Evolutionary conservation across 30 jellyfish, hydroid and myxozoan species (phyloP), one percentile per base, ranked within the genome.

Genomic region (Chrysaora quinquecirrha): DNA sequence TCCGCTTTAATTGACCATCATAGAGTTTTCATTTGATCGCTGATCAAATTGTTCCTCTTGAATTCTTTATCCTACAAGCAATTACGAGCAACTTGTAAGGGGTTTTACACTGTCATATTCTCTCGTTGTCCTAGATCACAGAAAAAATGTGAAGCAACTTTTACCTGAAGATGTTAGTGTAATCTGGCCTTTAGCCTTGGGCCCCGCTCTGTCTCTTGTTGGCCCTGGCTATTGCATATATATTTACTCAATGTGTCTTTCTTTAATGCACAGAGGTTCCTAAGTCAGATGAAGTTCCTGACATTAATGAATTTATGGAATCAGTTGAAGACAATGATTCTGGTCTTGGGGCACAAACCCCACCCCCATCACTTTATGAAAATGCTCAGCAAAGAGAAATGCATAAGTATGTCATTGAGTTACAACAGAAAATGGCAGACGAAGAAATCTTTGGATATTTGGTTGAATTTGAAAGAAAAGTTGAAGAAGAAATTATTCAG

Each of bases 361-460:
- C 78, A 1, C 96, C 90, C 10, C 96, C 96, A 7, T 30, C 64
- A 2, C 82, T 86, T n/a, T 68, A 86, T 75, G 90, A 76, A 10
- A 56, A 66, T 23, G 6, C 50, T 0, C 90, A 86, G 75, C 96
- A 86, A 63, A 75, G 54, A 33, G 96, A 71, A 24, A 64, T 71
- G 90, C 96, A 75, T 49, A 86, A 86, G 31, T 86, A 86, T 50
- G 87, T 86, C 23, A 90, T 60, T 0, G 96, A 86, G 24, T 54
- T 86, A 66, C 73, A 70, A 34, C 85, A 69, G 38, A 63, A 92
- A 34, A 64, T 93, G 30, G 98, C 98, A 1, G 98, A 93, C 54
- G 98, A 93, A 48, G 98, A 93, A 48, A 93, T 93, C 10, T 76
- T 80, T 16, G 96, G 82, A 14, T 93, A 93, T 63, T 89, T 93